A percentile compares a stretch with the other conserved stretches of the same genome.
Conservation (phyloP, 2,113 vertebrate species). For the Macquaria ambigua region DNA sequence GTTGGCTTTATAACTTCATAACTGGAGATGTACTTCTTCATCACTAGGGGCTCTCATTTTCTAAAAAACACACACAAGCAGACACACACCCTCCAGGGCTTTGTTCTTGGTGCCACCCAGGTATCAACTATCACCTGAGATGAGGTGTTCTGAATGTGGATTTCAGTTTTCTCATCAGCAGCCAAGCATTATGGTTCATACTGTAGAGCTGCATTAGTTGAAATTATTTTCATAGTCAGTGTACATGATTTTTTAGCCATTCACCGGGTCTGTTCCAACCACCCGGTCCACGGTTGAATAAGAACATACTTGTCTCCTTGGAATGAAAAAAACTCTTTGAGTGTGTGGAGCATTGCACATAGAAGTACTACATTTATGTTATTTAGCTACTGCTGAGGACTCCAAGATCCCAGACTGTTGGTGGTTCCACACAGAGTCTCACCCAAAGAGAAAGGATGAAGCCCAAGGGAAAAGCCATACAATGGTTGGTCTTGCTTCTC, state of each 20-base stretch:
- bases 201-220: not conserved
- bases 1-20: conserved; percentile 18
- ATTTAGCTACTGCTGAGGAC: not conserved
- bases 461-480: too few species aligned
- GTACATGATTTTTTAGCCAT: not conserved
- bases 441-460: not conserved
- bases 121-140: conserved; percentile 44
- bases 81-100: conserved; percentile 26
- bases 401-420: not conserved
- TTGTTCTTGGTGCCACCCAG: conserved; percentile 52
- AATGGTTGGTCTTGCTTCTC: too few species aligned
- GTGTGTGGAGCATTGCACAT: too few species aligned
- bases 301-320: not conserved
- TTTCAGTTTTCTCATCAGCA: not conserved
- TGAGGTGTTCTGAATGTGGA: not conserved
- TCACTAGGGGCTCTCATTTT: conserved; percentile 29
- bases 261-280: not conserved
- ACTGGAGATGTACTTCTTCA: conserved; percentile 20
- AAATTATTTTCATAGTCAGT: not conserved
- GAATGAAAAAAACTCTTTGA: too few species aligned
- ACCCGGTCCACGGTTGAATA: not conserved
- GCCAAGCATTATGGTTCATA: not conserved
- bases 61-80: conserved; percentile 11
- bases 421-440: not conserved
- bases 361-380: too few species aligned